phyloP scores from a whole-genome alignment of 2,113 vertebrate genomes.

The Ploceus nigricollis region DNA sequence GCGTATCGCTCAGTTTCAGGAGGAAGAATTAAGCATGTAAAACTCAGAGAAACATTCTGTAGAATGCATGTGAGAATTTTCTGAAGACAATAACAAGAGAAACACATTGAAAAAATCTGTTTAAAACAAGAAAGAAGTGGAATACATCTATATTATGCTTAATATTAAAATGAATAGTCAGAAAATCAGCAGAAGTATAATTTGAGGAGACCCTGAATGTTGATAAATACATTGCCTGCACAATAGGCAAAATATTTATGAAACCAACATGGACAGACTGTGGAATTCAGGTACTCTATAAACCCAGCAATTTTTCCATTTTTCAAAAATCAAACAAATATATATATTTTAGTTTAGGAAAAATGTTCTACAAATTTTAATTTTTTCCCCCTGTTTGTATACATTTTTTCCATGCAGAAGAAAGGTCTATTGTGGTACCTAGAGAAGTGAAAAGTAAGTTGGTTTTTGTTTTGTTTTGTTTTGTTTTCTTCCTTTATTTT shows the following conservation, averaged over 20 bases:
- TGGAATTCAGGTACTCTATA: not conserved
- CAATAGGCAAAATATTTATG: not conserved
- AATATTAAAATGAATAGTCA: not conserved
- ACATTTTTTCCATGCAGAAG: conserved; percentile 43
- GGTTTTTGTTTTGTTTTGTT: not conserved
- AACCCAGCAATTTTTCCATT: not conserved
- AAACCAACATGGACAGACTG: not conserved
- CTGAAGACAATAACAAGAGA: not conserved
- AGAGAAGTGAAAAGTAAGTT: conserved; percentile 60
- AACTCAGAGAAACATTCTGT: not conserved
- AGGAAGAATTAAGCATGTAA: not conserved
- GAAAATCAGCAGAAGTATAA: not conserved
- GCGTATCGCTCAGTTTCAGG: not conserved
- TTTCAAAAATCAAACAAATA: not conserved
- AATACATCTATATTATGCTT: not conserved
- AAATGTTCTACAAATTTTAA: not conserved
- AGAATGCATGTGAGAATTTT: not conserved
- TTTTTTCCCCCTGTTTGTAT: not conserved
- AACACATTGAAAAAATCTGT: not conserved
- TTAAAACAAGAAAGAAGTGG: not conserved
- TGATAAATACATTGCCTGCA: not conserved
- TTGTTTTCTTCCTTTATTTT: conserved; percentile 10
- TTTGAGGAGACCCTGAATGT: not conserved
- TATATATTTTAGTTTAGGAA: not conserved
- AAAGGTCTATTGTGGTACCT: conserved; percentile 33